phyloP scores from a whole-genome alignment of 2,113 vertebrate genomes.

The Ptilonorhynchus violaceus region DNA sequence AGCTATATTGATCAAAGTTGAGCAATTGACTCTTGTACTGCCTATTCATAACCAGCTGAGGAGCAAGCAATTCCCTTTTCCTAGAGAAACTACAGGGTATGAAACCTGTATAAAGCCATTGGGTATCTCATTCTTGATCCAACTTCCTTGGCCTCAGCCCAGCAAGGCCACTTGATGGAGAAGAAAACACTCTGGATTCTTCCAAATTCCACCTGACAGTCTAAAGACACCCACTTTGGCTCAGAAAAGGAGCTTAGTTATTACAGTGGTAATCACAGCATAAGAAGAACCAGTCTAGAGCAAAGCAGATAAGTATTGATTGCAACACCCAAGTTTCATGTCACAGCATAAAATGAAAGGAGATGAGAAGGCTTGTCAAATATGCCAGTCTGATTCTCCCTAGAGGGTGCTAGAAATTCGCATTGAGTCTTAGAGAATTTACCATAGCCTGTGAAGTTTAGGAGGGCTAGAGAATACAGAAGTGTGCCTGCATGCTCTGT shows the following conservation, averaged over 20 bases:
- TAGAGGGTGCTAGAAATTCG: slow-evolving; percentile 29
- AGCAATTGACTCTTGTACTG: neutral
- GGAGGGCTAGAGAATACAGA: neutral
- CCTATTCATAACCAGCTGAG: neutral
- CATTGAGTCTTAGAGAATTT: slow-evolving; percentile 21
- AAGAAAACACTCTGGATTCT: neutral
- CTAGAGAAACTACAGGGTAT: neutral
- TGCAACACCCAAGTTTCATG: slow-evolving; percentile 40
- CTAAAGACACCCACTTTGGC: neutral
- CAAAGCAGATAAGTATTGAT: slow-evolving; percentile 52
- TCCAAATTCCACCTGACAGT: neutral
- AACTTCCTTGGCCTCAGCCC: neutral
- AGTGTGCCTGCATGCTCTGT: neutral
- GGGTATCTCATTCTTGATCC: neutral
- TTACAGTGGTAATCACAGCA: slow-evolving; percentile 2
- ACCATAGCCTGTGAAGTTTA: neutral
- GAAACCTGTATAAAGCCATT: neutral
- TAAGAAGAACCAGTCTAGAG: slow-evolving; percentile 5
- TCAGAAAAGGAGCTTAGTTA: neutral
- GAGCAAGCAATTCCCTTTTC: neutral
- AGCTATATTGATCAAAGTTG: neutral
- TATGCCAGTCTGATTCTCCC: slow-evolving; percentile 16
- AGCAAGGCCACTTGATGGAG: neutral
- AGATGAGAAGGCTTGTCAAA: slow-evolving; percentile 39
- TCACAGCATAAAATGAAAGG: slow-evolving; percentile 26